Base-by-base conservation (phyloP, 2,113 vertebrate genomes). In the Dasypus novemcinctus region DNA sequence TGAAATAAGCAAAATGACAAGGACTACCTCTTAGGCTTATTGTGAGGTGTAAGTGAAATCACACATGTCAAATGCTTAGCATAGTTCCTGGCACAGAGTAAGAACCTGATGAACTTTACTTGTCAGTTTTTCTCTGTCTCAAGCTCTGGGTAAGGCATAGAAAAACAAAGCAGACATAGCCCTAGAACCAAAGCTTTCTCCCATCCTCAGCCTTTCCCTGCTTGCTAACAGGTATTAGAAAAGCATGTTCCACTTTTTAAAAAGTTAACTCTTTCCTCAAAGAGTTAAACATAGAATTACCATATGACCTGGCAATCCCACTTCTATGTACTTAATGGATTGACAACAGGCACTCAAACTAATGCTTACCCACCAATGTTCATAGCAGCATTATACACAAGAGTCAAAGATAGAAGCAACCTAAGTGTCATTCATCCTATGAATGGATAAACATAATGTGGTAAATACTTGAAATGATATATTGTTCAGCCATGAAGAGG, bases 121-220 rank as follows among this genome's bases (percentile, higher is more conserved):
- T 38, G 7, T 21, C 8, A 12, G 11, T 7, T 20, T 31, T n/a
- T 41, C 2, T 5, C 18, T 38, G 1, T 6, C 21, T 43, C 21
- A 20, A 41, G 38, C 27, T 54, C 59, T 23, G 29, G 6, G 41
- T 15, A 38, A 21, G 33, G 12, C 18, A 10, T 21, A 74, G 13
- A 52, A 15, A 57, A 66, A 33, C 1, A 33, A 38, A 54, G 18
- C n/a, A 46, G 33, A 13, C 0, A 7, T 4, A 66, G 3, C 54
- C 6, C 9, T 41, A 7, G 54, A n/a, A 17, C 38, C 3, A 17
- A 36, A 29, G 29, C 27, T 80, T 29, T 84, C 14, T 31, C 12
- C 17, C 7, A 29, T 20, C 15, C 61, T n/a, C 14, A 3, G 41
- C 20, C 10, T 9, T 57, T 49, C 18, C 18, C 29, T 78, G 14